Percentiles rank a stretch among this genome's conserved stretches.
phyloP scores from a whole-genome alignment of 2,113 vertebrate genomes.

The Lophura nycthemera region DNA sequence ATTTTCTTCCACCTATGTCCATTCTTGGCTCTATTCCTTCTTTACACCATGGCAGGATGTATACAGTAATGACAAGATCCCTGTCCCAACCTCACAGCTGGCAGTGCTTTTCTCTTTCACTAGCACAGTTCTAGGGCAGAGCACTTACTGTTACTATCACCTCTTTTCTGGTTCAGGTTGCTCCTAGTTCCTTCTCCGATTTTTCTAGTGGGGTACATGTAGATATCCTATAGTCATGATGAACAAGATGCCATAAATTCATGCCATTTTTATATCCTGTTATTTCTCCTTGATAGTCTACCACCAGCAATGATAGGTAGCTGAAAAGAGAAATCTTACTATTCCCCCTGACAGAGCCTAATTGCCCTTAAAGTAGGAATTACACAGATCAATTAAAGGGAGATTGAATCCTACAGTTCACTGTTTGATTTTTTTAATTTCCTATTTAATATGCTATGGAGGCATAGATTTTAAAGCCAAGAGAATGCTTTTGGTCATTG shows the following conservation, averaged over 20 bases:
- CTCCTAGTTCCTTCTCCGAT: not conserved
- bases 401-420: not conserved
- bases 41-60: not conserved
- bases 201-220: not conserved
- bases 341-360: not conserved
- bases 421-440: not conserved
- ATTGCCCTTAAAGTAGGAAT: not conserved
- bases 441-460: not conserved
- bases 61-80: fast-evolving
- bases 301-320: not conserved
- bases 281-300: not conserved
- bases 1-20: not conserved
- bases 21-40: not conserved
- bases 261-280: not conserved
- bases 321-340: not conserved
- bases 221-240: not conserved
- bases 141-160: not conserved
- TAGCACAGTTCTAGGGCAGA: not conserved
- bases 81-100: not conserved
- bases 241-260: not conserved
- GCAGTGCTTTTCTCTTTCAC: not conserved
- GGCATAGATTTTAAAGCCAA: not conserved
- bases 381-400: not conserved
- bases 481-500: not conserved
- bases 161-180: not conserved